Base-by-base conservation (phyloP, 2,888 invertebrate species). In the Drosophila ochracea region DNA sequence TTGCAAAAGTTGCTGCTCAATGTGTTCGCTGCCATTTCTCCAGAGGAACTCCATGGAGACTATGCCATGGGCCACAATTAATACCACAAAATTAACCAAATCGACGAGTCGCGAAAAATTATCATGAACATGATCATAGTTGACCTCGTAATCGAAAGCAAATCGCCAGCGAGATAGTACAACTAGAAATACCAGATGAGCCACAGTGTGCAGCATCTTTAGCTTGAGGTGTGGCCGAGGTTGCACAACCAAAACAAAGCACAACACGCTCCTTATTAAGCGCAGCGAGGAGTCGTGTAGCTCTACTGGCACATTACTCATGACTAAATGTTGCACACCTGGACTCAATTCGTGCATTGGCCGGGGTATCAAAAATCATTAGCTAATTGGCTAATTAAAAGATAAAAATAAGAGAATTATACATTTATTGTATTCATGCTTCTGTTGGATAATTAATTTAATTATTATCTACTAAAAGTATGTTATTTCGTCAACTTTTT, bases 21-120 rank as follows among this genome's bases (percentile, higher is more conserved):
- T 73, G 3, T 33, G 33, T 21, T 25, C 30, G 30, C 65, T 66
- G 10, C 33, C 43, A 37, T 68, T 78, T 13, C 31, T 53, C 78
- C 78, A 78, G 9, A 73, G 30, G 35, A 78, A 11, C 31, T 81
- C 82, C 9, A 68, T 10, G 19, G 30, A 47, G 2, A 78, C 25
- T 0, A 73, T 28, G 6, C 54, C 16, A 52, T 87, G 78, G 6
- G 61, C 57, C 7, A 72, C 25, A 1, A 79, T 13, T 25, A 84
- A 59, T 0, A 73, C 58, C 9, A 67, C 16, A 49, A 80, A 82
- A 10, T 59, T 55, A 16, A 59, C 0, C 5, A 76, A 30, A 37
- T 80, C 70, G 13, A 80, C 2, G 4, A 10, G 3, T 9, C 31
- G 47, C 31, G 81, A 76, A 4, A 70, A 30, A 11, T 21, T 5